Evolutionary conservation across 2,797 vertebrate genomes (phyloP), one percentile per base, ranked within the genome.

Genomic region (Neopelma chrysocephalum): DNA sequence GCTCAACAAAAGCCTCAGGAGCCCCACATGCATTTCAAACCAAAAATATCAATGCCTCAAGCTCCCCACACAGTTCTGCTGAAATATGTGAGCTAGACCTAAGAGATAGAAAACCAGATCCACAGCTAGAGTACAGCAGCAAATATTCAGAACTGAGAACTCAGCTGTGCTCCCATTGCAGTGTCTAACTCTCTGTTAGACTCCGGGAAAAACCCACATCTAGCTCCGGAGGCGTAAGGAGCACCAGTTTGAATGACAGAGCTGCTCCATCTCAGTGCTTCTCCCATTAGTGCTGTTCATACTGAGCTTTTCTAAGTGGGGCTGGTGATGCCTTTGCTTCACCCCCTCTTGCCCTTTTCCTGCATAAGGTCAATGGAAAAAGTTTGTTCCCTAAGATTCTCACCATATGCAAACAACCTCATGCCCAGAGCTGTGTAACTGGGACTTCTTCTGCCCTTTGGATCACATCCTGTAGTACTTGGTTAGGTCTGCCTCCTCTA

Each of bases 11-110:
- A 70, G 17, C 29, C 36, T 68, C 43, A 27, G 56, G 7, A 81
- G 27, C 3, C 16, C 13, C 9, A 20, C 2, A 5, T 1, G 9
- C 19, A 57, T 51, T 83, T 82, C 51, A 70, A 87, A 38, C 25
- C 27, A 36, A 61, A 82, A 53, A 5, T 20, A 26, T 32, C 0
- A 0, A 12, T 36, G 34, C 19, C 53, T 82, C 38, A 40, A 43
- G 26, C 13, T 88, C 27, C 34, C 15, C 43, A 43, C 16, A 12
- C 7, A 19, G 17, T 43, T 82, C 61, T 78, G 27, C 56, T 87
- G 11, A 70, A 73, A 73, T 6, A 19, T 1, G 5, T 70, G 31
- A 32, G 22, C 31, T 61, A 82, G 36, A 53, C 15, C 21, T 70
- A 53, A 38, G 42, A 19, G 5, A 34, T 5, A 17, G 10, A 4